Conservation (phyloP, 2,888 invertebrate genomes). For the Dione vanillae region DNA sequence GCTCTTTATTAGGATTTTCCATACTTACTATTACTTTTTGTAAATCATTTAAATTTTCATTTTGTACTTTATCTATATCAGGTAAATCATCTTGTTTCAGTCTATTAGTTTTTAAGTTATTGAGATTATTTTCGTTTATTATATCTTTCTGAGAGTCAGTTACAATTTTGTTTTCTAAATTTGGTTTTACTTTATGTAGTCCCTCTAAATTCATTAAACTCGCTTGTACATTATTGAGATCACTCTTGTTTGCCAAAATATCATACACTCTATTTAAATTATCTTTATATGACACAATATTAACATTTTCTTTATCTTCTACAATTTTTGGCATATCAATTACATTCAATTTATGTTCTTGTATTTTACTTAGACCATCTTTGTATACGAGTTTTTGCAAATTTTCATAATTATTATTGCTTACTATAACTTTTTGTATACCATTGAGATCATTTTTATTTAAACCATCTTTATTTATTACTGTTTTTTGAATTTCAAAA, state of each 20-base stretch:
- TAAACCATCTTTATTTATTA: background rate
- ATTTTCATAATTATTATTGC: background rate
- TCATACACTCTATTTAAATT: no score
- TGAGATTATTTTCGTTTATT: background rate
- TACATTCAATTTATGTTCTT: background rate
- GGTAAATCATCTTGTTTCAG: background rate
- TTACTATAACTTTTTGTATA: background rate
- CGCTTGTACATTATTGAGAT: no score
- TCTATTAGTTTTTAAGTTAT: background rate
- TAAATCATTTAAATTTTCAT: background rate
- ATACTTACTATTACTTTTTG: background rate
- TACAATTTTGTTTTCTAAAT: background rate
- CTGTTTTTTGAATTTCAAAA: background rate
- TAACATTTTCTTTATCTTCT: background rate
- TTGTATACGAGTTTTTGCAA: background rate
- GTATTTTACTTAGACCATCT: background rate
- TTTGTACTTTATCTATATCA: background rate
- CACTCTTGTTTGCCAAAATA: no score
- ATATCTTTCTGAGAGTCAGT: background rate
- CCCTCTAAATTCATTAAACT: no score
- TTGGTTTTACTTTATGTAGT: no score
- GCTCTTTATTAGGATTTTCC: background rate
- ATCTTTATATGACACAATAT: no score
- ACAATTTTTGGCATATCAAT: background rate
- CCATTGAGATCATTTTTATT: background rate